Percentiles rank a stretch among this genome's conserved stretches.
Conservation (phyloP, 2,113 vertebrate species). For the Gymnogyps californianus region DNA sequence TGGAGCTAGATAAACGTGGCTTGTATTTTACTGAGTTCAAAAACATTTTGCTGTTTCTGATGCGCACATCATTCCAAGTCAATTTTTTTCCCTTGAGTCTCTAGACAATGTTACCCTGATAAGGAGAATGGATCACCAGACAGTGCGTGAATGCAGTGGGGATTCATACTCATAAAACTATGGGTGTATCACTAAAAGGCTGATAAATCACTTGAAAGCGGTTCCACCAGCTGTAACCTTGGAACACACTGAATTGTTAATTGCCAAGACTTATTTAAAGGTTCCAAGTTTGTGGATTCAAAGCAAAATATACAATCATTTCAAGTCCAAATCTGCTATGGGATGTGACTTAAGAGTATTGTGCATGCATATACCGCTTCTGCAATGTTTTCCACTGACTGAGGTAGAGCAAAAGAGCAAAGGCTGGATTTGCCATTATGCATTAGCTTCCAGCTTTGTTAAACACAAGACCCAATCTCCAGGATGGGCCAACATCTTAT, state of each 20-base stretch:
- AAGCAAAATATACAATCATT: background rate
- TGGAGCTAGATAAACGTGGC: background rate
- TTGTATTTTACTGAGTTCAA: background rate
- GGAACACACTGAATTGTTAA: background rate
- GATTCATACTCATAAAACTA: background rate
- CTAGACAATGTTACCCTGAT: background rate
- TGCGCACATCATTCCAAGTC: background rate
- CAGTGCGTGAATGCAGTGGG: background rate
- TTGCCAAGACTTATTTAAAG: background rate
- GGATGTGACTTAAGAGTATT: background rate
- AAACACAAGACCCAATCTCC: background rate
- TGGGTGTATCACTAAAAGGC: background rate
- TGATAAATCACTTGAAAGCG: background rate
- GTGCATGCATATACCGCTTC: background rate
- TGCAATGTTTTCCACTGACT: background rate
- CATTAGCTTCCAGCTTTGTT: background rate
- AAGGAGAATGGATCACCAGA: background rate
- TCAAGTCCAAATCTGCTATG: background rate
- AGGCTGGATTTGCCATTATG: background rate
- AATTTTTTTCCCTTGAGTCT: background rate
- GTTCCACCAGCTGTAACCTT: slow-evolving; percentile 7
- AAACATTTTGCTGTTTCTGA: background rate
- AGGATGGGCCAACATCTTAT: background rate
- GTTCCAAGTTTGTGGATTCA: background rate
- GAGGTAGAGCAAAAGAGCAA: background rate